These are phyloP conservation scores for Spisula subtruncata DNA, from an alignment of 2,888 invertebrate species.

Conservation along the genomic window DNA sequence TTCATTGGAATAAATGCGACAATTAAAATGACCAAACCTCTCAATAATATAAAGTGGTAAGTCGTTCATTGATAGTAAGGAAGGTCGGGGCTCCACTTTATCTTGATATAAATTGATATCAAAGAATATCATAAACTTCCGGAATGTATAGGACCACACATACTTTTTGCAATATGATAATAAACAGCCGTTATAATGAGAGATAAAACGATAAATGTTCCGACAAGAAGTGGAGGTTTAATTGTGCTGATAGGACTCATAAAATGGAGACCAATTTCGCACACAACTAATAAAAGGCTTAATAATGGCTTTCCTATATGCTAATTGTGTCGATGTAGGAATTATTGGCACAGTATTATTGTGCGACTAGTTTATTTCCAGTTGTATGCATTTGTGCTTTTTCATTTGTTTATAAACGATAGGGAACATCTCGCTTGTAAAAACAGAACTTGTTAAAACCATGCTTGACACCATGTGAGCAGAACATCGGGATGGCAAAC, in stretches of 20 bases:
- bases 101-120: too few species aligned
- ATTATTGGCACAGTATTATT: neutral
- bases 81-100: too few species aligned
- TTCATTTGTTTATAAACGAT: neutral
- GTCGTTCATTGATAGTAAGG: too few species aligned
- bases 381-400: slow-evolving; percentile 18
- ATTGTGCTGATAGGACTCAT: slow-evolving; percentile 17
- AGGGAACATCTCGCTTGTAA: neutral
- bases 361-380: slow-evolving; percentile 8
- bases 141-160: neutral
- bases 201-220: slow-evolving; percentile 17
- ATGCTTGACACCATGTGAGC: too few species aligned
- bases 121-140: neutral
- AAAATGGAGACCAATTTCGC: slow-evolving; percentile 22
- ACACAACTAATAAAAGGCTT: slow-evolving; percentile 21
- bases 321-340: slow-evolving; percentile 11
- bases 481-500: too few species aligned
- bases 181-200: neutral
- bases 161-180: neutral
- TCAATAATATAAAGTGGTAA: too few species aligned
- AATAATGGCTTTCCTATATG: slow-evolving; percentile 7
- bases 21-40: too few species aligned
- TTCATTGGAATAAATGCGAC: too few species aligned
- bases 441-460: too few species aligned
- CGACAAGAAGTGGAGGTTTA: slow-evolving; percentile 14